phyloP scores from a whole-genome alignment of 2,113 vertebrate genomes.

The Tursiops truncatus region DNA sequence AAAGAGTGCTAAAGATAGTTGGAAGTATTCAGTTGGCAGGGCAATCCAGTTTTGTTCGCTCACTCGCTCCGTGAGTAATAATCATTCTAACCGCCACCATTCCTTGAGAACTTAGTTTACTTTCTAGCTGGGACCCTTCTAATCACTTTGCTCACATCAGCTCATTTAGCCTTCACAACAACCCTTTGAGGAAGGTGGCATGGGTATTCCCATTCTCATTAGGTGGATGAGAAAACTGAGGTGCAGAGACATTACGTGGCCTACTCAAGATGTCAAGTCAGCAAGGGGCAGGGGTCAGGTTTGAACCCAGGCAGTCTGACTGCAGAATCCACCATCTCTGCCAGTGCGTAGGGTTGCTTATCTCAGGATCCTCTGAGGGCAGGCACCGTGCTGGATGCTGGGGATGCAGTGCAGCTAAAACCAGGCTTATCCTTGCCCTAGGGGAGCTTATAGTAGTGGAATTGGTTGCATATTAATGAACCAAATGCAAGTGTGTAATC shows the following conservation, averaged over 20 bases:
- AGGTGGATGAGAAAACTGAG: background rate
- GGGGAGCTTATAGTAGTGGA: background rate
- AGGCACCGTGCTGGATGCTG: background rate
- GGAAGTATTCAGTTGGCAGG: background rate
- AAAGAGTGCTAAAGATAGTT: background rate
- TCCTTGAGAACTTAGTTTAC: conserved; percentile 1
- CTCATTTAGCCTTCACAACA: background rate
- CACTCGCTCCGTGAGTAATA: background rate
- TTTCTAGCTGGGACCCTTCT: background rate
- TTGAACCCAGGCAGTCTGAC: background rate
- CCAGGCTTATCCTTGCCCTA: background rate
- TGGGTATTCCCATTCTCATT: background rate
- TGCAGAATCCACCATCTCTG: background rate
- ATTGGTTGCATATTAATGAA: background rate
- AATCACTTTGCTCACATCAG: background rate
- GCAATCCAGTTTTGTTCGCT: background rate
- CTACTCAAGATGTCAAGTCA: background rate
- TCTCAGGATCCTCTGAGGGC: background rate
- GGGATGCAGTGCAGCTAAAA: background rate
- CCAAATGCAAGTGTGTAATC: background rate
- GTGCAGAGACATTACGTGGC: background rate
- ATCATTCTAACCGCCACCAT: background rate
- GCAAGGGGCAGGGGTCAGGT: background rate
- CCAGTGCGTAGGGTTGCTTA: background rate
- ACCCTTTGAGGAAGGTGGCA: background rate